Conservation (phyloP, 2,888 invertebrate species). For the Cacoxenus indagator region DNA sequence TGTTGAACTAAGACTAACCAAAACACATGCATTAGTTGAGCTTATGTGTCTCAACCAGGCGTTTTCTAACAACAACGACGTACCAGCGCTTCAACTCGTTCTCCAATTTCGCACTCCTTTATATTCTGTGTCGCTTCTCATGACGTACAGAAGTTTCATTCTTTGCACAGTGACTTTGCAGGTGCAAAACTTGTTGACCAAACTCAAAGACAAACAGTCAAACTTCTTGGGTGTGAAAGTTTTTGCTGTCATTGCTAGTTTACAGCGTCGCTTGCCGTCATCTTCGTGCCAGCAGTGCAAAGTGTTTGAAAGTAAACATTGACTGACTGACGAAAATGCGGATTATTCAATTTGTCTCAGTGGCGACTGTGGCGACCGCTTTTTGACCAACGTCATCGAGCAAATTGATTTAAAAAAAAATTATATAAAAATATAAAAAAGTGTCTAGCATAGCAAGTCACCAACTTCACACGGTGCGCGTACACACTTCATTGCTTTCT, state of each 20-base stretch:
- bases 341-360: conserved; percentile 16
- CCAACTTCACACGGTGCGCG: no score
- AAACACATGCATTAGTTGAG: conserved; percentile 60
- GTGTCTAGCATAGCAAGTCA: no score
- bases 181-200: conserved; percentile 64
- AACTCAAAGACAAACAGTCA: conserved; percentile 56
- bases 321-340: conserved; percentile 1
- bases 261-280: background rate
- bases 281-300: conserved; percentile 4
- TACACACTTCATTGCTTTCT: no score
- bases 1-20: conserved; percentile 43
- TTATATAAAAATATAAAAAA: no score
- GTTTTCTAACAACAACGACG: conserved; percentile 11
- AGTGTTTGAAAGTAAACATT: conserved; percentile 19
- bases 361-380: background rate
- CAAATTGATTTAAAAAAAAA: no score
- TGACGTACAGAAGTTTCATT: conserved; percentile 32
- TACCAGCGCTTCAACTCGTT: conserved; percentile 18
- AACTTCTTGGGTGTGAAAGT: conserved; percentile 14
- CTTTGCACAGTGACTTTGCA: conserved; percentile 38
- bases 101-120: background rate
- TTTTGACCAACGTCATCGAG: no score
- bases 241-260: background rate
- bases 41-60: conserved; percentile 48
- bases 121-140: background rate